Evolutionary conservation across 1,140 invertebrate species (phyloP).

Genomic region (Aleiodes sp.): DNA sequence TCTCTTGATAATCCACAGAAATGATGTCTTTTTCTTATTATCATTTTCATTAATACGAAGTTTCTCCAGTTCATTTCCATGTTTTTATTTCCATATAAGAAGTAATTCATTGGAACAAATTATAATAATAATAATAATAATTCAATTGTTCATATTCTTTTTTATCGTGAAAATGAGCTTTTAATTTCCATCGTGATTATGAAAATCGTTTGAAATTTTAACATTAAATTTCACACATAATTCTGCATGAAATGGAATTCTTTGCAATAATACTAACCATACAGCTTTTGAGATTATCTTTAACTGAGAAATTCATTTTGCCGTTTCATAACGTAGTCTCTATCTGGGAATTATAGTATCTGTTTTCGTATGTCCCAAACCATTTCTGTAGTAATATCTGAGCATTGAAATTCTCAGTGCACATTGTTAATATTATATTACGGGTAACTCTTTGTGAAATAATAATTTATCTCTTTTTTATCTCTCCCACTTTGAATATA

Average conservation of each 20-base stretch:
- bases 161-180: too few relatives aligned
- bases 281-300: conserved; percentile 11
- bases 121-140: too few relatives aligned
- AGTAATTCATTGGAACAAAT: too few relatives aligned
- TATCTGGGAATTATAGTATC: background rate
- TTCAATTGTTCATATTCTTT: too few relatives aligned
- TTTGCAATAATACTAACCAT: conserved; percentile 2
- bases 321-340: background rate
- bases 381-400: background rate
- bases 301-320: conserved; percentile 10
- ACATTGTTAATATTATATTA: conserved; percentile 12
- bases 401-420: conserved; percentile 13
- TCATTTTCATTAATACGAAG: too few relatives aligned
- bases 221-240: conserved; percentile 1
- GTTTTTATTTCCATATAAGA: too few relatives aligned
- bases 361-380: conserved; percentile 1
- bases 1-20: too few relatives aligned
- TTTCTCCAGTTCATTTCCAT: too few relatives aligned
- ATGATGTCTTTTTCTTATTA: too few relatives aligned
- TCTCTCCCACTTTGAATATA: background rate
- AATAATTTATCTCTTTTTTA: conserved; percentile 2
- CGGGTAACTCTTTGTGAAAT: conserved; percentile 10
- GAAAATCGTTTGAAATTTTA: too few relatives aligned
- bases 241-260: background rate
- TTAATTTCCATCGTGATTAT: background rate